Evolutionary conservation across 2,113 vertebrate genomes (phyloP), one percentile per base, ranked within the genome.

Genomic region (Rhinolophus ferrumequinum): DNA sequence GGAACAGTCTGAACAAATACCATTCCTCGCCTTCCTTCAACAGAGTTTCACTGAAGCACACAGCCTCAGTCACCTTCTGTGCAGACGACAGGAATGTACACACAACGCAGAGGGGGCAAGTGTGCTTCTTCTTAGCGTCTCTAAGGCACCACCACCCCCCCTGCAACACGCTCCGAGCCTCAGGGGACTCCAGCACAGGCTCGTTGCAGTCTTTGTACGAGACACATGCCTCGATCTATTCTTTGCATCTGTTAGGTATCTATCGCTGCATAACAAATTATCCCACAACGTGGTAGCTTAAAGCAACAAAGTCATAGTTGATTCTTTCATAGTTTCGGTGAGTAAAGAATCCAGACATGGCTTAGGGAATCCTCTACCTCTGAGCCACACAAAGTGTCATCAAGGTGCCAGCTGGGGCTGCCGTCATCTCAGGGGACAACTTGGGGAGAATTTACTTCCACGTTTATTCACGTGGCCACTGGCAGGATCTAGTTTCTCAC

Each of bases 71-170:
- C 3, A 0, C 44, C 33, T 82, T 58, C 66, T 41, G 0, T 1
- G 3, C 58, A 52, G 66, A 26, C 10, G 22, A 33, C 28, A 30
- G 67, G 6, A 35, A 22, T 33, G 18, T 33, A 22, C 6, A 3
- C 3, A 4, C 2, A 5, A n/a, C 0, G n/a, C 30, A 58, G 67
- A 60, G n/a, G n/a, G 30, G 0, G 18, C 11, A 13, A 50, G 11
- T 50, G 9, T 50, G 9, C 47, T 50, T 50, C 38, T 56, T 52
- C 8, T 5, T 16, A 21, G 30, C 70, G 19, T 11, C 35, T 77
- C 41, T 41, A 64, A 28, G 8, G 18, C 66, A 21, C 38, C 12
- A 0, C 38, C 33, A n/a, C 54, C 4, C 22, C n/a, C 24, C 21
- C 13, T 0, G 8, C 35, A 28, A 19, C 56, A 44, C 44, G 50